Base-by-base conservation (phyloP, 1,140 invertebrate species). In the Alviniconcha marisindica region DNA sequence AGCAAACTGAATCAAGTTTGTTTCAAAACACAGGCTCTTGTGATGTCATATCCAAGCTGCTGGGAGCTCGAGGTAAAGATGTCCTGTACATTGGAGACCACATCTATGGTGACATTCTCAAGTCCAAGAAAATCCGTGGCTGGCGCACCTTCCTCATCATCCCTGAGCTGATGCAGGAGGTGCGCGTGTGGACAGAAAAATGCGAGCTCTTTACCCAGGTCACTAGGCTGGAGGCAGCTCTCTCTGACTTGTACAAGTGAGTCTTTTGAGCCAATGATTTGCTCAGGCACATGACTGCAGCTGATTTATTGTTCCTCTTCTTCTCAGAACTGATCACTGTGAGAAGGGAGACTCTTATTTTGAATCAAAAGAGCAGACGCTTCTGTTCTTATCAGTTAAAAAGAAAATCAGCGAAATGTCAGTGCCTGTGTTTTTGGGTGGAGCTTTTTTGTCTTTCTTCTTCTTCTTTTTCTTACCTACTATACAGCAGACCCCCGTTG, bases 61-160 rank as follows among this genome's bases (percentile, higher is more conserved):
- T 99, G 84, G 97, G 97, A 56, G 98, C 98, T 40, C 98, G 98
- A 93, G 99, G 98, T 80, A 99, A 98, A 92, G 98, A 99, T 92
- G 98, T 99, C 0, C 93, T 99, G 1, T 99, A 99, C 91, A 96
- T 99, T 82, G 93, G 93, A 76, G 98, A 99, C 94, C 98, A 99
- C 91, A 99, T 99, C 87, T 99, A 98, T 93, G 98, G 98, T 31
- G 98, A 99, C 92, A 99, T 99, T 88, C 94, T 99, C 54, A 99
- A 99, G 91, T 99, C 98, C 21, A 99, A 99, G 94, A 99, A 99
- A 94, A 98, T 98, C 66, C 95, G 97, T 38, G 98, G 98, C 0
- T 99, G 99, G 99, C 95, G 98, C 85, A 99, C 99, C 15, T 99
- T 99, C 93, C 95, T 99, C 36, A 97, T 99, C 88, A 97, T 99